phyloP scores from a whole-genome alignment of 2,888 invertebrate species.

The Asteroscopus sphinx region DNA sequence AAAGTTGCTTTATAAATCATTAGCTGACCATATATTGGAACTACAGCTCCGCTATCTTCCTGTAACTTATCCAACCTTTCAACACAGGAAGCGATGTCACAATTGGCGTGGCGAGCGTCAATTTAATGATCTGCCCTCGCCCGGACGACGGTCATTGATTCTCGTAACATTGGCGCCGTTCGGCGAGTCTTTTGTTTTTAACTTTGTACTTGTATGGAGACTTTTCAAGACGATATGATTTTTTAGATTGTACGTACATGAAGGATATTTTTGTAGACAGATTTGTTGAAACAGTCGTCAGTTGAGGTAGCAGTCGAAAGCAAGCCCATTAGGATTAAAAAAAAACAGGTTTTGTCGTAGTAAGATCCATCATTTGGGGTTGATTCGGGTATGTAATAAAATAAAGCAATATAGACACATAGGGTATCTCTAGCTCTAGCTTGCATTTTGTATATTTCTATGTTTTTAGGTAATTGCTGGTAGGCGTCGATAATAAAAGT shows the following conservation, averaged over 20 bases:
- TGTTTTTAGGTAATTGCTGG: too few species aligned
- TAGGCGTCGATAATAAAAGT: too few species aligned
- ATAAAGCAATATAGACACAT: too few species aligned
- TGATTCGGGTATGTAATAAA: too few species aligned
- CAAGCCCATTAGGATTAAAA: too few species aligned
- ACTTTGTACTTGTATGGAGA: conserved; percentile 28
- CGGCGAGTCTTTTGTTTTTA: conserved; percentile 73
- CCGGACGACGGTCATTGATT: conserved; percentile 88
- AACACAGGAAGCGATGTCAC: conserved; percentile 85
- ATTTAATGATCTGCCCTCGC: conserved; percentile 82
- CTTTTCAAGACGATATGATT: conserved; percentile 4
- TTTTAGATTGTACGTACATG: background rate
- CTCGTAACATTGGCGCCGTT: conserved; percentile 81
- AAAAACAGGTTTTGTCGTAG: too few species aligned
- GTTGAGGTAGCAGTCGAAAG: too few species aligned
- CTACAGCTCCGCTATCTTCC: background rate
- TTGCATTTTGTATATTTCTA: too few species aligned
- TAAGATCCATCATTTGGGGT: too few species aligned
- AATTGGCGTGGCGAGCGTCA: conserved; percentile 86
- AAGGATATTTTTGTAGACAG: background rate
- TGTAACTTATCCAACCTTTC: conserved; percentile 49
- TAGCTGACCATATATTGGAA: background rate
- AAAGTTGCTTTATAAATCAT: too few species aligned
- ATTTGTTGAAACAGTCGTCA: background rate
- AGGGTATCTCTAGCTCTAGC: too few species aligned